A percentile compares a stretch with the other conserved stretches of the same genome.
Conservation (phyloP, 2,797 vertebrate genomes). For the Hemibagrus guttatus region DNA sequence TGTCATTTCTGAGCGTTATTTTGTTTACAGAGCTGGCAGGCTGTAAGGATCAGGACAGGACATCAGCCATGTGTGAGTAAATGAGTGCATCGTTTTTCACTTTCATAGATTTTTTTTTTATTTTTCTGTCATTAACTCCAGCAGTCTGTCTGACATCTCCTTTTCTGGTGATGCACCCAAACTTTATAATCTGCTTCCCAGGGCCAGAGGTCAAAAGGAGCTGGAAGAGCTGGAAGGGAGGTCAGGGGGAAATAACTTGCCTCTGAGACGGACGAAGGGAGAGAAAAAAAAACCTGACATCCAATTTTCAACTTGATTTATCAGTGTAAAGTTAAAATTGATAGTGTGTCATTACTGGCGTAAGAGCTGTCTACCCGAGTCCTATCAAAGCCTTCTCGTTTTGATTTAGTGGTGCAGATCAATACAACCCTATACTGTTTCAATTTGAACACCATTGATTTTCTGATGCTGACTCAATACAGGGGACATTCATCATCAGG, state of each 20-base stretch:
- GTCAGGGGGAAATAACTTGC: conserved; percentile 84
- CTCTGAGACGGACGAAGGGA: conserved; percentile 67
- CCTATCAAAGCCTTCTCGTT: conserved; percentile 92
- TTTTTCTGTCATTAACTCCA: conserved; percentile 67
- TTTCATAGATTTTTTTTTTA: conserved; percentile 48
- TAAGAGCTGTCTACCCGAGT: conserved; percentile 89
- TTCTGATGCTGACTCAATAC: conserved; percentile 86
- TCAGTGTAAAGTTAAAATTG: conserved; percentile 99
- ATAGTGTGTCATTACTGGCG: conserved; percentile 95
- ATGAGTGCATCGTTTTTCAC: conserved; percentile 48
- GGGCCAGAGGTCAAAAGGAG: conserved; percentile 28
- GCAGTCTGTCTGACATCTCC: conserved; percentile 80
- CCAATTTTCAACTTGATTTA: conserved; percentile 99
- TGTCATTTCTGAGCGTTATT: not conserved
- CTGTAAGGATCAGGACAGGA: not conserved
- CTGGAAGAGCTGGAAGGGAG: conserved; percentile 71
- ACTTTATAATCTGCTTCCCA: conserved; percentile 32
- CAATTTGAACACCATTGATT: conserved; percentile 99
- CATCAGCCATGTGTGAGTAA: conserved; percentile 37
- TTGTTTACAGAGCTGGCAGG: conserved; percentile 28
- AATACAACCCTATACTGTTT: conserved; percentile 99
- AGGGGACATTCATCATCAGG: conserved; percentile 91
- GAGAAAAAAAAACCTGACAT: conserved; percentile 89
- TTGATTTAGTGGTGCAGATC: conserved; percentile 94
- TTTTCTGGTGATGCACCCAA: conserved; percentile 71